phyloP scores from a whole-genome alignment of 2,797 vertebrate genomes.

The Hippocampus kuda region DNA sequence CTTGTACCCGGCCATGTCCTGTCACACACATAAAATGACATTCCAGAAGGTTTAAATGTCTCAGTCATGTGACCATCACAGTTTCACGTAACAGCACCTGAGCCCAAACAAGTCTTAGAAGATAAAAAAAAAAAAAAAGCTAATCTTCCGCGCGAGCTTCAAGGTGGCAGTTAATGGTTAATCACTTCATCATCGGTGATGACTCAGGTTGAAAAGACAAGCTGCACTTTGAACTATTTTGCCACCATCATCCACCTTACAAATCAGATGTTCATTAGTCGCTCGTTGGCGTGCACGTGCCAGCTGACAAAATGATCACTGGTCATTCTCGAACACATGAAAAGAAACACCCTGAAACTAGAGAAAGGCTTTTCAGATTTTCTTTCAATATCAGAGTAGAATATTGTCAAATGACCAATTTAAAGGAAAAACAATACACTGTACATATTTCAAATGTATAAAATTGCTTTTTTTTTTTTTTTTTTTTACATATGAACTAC shows the following conservation, averaged over 20 bases:
- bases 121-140: constrained; percentile 18
- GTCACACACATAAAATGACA: constrained; percentile 7
- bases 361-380: neutral
- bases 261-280: neutral
- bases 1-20: constrained; percentile 72
- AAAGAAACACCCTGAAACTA: neutral
- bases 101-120: constrained; percentile 20
- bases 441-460: too few relatives aligned
- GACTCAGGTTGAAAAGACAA: constrained; percentile 12
- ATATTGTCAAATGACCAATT: too few relatives aligned
- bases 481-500: neutral
- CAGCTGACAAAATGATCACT: neutral
- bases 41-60: neutral
- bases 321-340: neutral
- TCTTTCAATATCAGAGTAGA: too few relatives aligned
- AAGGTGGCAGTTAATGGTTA: constrained; percentile 54
- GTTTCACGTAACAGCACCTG: neutral
- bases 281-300: too few relatives aligned
- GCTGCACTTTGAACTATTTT: constrained; percentile 42
- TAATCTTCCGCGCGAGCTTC: constrained; percentile 33
- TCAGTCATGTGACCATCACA: neutral
- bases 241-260: neutral
- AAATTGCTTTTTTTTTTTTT: too few relatives aligned
- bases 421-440: too few relatives aligned
- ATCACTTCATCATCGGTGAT: constrained; percentile 32